phyloP scores from a whole-genome alignment of 2,888 invertebrate species.

The Tyria jacobaeae region DNA sequence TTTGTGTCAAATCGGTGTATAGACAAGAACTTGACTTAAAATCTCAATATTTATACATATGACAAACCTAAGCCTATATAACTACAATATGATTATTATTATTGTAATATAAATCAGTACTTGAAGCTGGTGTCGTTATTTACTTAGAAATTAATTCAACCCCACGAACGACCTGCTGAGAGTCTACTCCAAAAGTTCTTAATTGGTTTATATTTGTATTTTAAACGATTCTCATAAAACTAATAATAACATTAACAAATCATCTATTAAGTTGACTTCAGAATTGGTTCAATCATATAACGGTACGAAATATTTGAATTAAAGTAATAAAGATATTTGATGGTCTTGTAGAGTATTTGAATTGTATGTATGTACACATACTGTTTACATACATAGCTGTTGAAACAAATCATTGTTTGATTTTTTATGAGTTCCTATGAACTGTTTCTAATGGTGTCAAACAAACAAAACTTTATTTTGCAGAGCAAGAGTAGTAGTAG shows the following conservation, averaged over 20 bases:
- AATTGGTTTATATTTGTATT: constrained; percentile 32
- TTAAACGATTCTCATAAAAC: constrained; percentile 27
- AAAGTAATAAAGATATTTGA: too few species aligned
- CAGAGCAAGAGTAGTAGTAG: too few species aligned
- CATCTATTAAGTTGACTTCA: constrained; percentile 12
- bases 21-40: not conserved
- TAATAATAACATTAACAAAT: constrained; percentile 18
- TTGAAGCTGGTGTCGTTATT: constrained; percentile 11
- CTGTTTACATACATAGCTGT: too few species aligned
- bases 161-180: constrained; percentile 24
- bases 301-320: constrained; percentile 24
- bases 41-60: not conserved
- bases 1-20: not conserved
- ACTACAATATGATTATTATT: not conserved
- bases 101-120: not conserved
- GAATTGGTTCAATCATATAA: constrained; percentile 11
- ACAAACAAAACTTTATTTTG: too few species aligned
- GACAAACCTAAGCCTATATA: not conserved
- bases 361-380: too few species aligned
- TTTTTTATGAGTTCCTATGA: too few species aligned
- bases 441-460: too few species aligned
- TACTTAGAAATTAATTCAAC: constrained; percentile 36
- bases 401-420: too few species aligned
- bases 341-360: too few species aligned
- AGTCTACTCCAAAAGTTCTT: constrained; percentile 24